These are phyloP conservation scores for Gymnothorax javanicus DNA, from an alignment of 2,797 vertebrate genomes.

Conservation along the genomic window DNA sequence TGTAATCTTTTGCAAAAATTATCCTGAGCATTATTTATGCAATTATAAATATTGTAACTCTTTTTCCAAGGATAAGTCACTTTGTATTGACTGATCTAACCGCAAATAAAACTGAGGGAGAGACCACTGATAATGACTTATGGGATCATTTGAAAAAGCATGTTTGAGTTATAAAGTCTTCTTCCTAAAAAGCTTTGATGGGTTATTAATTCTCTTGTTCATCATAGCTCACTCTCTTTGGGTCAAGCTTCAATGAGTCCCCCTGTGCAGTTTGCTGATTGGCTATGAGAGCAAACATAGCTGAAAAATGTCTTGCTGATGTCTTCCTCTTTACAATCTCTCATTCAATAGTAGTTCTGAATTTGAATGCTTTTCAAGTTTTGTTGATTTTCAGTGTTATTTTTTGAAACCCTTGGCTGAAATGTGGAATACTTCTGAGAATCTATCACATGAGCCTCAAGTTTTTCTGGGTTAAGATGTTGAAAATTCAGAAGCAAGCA, in stretches of 20 bases:
- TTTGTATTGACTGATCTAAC: constrained; percentile 52
- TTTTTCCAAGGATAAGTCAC: constrained; percentile 52
- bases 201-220: constrained; percentile 55
- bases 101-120: constrained; percentile 51
- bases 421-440: constrained; percentile 26
- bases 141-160: constrained; percentile 18
- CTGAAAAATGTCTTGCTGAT: constrained; percentile 53
- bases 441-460: background rate
- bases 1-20: background rate
- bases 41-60: background rate
- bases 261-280: constrained; percentile 40
- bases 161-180: constrained; percentile 45
- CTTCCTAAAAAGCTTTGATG: constrained; percentile 44
- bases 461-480: background rate
- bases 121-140: background rate
- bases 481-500: background rate
- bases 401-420: constrained; percentile 42
- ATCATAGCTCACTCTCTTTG: constrained; percentile 49
- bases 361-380: constrained; percentile 43
- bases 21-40: background rate
- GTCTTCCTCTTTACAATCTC: constrained; percentile 46
- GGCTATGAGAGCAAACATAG: constrained; percentile 33
- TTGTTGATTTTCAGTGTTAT: constrained; percentile 42
- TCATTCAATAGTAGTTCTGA: constrained; percentile 43
- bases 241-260: constrained; percentile 48